A percentile compares a stretch with the other conserved stretches of the same genome.
Conservation (phyloP, 2,113 vertebrate genomes). For the Chaetodon trifascialis region DNA sequence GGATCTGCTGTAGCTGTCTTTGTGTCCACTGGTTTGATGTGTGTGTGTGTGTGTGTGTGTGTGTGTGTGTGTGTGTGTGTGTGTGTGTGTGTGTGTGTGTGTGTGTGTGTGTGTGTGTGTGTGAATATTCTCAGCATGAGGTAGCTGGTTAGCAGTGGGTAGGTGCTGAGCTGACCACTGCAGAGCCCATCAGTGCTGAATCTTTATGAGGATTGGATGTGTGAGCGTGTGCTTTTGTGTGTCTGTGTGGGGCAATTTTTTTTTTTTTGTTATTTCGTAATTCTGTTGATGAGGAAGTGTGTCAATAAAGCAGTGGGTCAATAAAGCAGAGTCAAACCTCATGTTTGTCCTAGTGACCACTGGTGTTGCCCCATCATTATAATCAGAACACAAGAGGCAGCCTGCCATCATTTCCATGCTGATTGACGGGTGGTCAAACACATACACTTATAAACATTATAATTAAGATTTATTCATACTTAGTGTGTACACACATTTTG, state of each 20-base stretch:
- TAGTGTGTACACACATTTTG: too few relatives aligned
- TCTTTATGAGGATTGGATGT: slow-evolving; percentile 7
- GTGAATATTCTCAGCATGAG: slow-evolving; percentile 49
- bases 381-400: background rate
- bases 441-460: background rate
- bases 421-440: background rate
- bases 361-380: background rate
- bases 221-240: slow-evolving; percentile 10
- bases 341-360: background rate
- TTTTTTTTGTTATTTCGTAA: slow-evolving; percentile 9
- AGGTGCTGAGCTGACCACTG: slow-evolving; percentile 54
- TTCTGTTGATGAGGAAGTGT: background rate
- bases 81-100: slow-evolving; percentile 19
- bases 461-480: too few relatives aligned
- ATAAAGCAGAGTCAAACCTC: background rate
- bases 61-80: slow-evolving; percentile 14
- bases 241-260: background rate
- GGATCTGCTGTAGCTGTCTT: background rate
- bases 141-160: slow-evolving; percentile 51
- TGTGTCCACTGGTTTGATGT: slow-evolving; percentile 5
- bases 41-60: slow-evolving; percentile 24
- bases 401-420: background rate
- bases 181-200: slow-evolving; percentile 44
- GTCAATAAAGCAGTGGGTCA: background rate
- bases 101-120: slow-evolving; percentile 20